Evolutionary conservation across 2,888 invertebrate species (phyloP), one percentile per base, ranked within the genome.

Genomic region (Beris chalybata): DNA sequence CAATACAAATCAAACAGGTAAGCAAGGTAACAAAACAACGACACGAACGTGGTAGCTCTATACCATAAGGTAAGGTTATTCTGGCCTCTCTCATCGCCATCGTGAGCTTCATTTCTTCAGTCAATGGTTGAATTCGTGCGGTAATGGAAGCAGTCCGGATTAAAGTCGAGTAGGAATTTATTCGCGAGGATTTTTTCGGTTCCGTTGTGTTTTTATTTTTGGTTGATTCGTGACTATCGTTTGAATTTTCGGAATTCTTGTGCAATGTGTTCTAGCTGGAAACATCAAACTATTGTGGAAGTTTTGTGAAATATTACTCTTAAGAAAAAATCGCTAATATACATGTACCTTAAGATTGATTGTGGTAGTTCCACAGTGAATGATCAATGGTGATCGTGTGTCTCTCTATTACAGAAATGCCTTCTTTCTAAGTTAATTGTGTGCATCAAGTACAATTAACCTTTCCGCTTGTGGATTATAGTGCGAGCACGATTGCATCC

Each of bases 391-490:
- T 38, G 38, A 38, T 38, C 38, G 38, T 38, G 38, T 38, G 38
- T 38, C 38, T 38, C 2, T 38, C 38, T 38, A 7, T 7, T 3
- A 9, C 12, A 13, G 32, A 43, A 61, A 52, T 61, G 61, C 11
- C 15, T 38, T 22, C 13, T 48, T n/a, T 32, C 59, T 47, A 53
- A 30, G 58, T 29, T 52, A 50, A 32, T 15, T 61, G 59, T 50
- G 5, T 9, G 61, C 13, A 50, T 15, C 15, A 58, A 52, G 6
- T 52, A 52, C 59, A 50, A 52, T 61, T 61, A 61, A 52, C 52
- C 52, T 61, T 61, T 61, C 52, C 11, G 52, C 50, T 52, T 38
- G 48, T 59, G 61, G 61, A 61, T 61, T 61, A 61, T n/a, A 29
- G 7, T 47, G 11, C 32, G 61, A 52, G 32, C 50, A 50, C 50